Evolutionary conservation across 2,113 vertebrate genomes (phyloP), one percentile per base, ranked within the genome.

Genomic region (Colius striatus): DNA sequence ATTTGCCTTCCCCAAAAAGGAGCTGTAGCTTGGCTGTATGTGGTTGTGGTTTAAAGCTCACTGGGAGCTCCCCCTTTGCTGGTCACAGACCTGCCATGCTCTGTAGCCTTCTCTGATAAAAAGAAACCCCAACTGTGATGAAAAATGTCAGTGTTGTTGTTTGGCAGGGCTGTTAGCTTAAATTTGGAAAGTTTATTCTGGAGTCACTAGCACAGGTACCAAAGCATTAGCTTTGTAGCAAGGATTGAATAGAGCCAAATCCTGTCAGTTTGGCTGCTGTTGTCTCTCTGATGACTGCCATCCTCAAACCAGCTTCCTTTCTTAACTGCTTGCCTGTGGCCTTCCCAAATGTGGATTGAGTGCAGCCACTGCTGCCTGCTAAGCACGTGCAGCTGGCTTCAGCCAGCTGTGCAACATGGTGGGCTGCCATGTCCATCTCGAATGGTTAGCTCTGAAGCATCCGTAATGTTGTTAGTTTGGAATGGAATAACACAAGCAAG

Each of bases 131-230:
- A 36, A 2, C 54, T 34, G 80, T 61, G 91, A 74, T 91, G 87
- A 84, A 53, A 91, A 91, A 66, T 53, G 81, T 87, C 5, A 0
- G 15, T 82, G 87, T 63, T 9, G 2, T 55, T 81, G 84, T 65
- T 55, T 95, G 93, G 96, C 95, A 95, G 71, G 43, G 77, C 66
- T 79, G 32, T 61, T 87, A 89, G 74, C 63, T 75, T 82, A 20
- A 3, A 26, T 62, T 54, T 68, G 65, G 50, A 21, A 66, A 66
- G 61, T 91, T 88, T 77, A n/a, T 73, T 94, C 30, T 70, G 4
- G 50, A 87, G 81, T 50, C 54, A 8, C 50, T 89, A 8, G 91
- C 84, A 34, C 91, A 96, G 91, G 94, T 95, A 89, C 93, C 94
- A 94, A 82, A 92, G 84, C 84, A 68, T 26, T 7, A 79, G 74